phyloP scores from a whole-genome alignment of 1,140 invertebrate genomes.

The Cydia fagiglandana region DNA sequence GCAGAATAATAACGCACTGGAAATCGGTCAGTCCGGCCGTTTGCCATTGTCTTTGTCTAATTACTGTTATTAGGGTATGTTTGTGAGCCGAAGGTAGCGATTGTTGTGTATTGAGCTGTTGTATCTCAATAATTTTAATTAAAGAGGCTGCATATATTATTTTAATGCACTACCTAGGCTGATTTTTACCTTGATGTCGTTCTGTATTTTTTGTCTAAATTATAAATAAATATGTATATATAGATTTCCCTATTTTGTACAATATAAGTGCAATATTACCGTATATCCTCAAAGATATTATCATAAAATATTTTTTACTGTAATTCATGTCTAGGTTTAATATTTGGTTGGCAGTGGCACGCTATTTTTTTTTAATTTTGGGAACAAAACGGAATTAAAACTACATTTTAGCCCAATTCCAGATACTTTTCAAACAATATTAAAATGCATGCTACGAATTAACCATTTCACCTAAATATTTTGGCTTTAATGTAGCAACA shows the following conservation, averaged over 20 bases:
- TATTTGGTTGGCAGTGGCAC: too few relatives aligned
- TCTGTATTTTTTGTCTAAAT: too few relatives aligned
- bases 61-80: slow-evolving; percentile 45
- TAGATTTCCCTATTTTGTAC: too few relatives aligned
- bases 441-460: background rate
- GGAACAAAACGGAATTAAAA: slow-evolving; percentile 2
- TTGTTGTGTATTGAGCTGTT: slow-evolving; percentile 24
- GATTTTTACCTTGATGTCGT: too few relatives aligned
- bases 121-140: slow-evolving; percentile 7
- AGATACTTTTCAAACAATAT: background rate
- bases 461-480: background rate
- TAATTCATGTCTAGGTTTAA: too few relatives aligned
- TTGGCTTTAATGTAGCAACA: background rate
- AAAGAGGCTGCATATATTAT: background rate
- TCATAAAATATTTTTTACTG: too few relatives aligned
- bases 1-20: slow-evolving; percentile 44
- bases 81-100: slow-evolving; percentile 5
- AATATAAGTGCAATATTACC: too few relatives aligned
- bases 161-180: too few relatives aligned
- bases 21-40: slow-evolving; percentile 45
- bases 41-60: slow-evolving; percentile 60
- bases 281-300: too few relatives aligned
- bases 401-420: background rate
- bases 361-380: too few relatives aligned
- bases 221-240: too few relatives aligned